Conservation (phyloP, 2,113 vertebrate genomes). For the Sclerurus mexicanus region DNA sequence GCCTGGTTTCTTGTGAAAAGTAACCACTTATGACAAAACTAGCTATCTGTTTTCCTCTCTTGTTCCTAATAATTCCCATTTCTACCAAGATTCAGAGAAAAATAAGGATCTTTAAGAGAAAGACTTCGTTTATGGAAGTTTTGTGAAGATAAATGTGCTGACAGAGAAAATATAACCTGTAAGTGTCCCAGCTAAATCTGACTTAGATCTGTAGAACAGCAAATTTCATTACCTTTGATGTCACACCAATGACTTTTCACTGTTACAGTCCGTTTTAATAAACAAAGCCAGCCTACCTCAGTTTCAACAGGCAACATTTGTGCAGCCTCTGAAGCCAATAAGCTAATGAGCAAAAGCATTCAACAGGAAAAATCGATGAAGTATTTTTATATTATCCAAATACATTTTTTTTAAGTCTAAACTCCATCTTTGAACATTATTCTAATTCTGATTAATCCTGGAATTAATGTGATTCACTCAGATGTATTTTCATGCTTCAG, state of each 20-base stretch:
- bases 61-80: neutral
- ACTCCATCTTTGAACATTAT: neutral
- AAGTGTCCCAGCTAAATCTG: neutral
- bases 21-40: neutral
- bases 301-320: neutral
- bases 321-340: neutral
- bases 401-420: neutral
- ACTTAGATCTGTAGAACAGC: neutral
- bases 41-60: neutral
- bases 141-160: neutral
- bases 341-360: accelerated
- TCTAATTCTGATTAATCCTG: neutral
- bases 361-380: neutral
- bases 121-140: neutral
- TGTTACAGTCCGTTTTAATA: neutral
- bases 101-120: neutral
- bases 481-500: neutral
- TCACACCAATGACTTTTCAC: neutral
- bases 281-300: neutral
- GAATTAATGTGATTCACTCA: neutral
- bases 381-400: neutral
- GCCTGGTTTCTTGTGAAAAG: neutral
- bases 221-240: neutral
- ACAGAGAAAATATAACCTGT: neutral
- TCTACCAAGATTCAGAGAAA: neutral